Base-by-base conservation (phyloP, 2,113 vertebrate genomes). In the Ivindomyrus marchei region DNA sequence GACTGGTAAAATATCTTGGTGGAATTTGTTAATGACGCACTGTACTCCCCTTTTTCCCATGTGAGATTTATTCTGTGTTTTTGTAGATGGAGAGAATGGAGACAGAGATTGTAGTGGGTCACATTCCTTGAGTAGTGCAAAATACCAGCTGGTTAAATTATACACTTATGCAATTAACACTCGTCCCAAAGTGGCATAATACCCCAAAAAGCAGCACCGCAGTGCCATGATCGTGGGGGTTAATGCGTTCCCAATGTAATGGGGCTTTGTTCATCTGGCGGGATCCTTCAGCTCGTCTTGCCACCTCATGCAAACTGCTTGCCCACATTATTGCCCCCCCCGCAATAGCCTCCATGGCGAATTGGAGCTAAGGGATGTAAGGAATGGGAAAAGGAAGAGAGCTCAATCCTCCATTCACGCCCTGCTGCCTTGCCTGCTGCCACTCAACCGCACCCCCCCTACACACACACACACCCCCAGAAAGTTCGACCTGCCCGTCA, bases 11-110 rank as follows among this genome's bases (percentile, higher is more conserved):
- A 85, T 80, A 15, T 77, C 91, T 86, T 92, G 80, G 88, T 90
- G 80, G 47, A 84, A 74, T 36, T 31, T 84, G 36, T 62, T 88
- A 85, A 62, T 87, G 58, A 88, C 83, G 87, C 90, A 88, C 86
- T 15, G 4, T 56, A 66, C 91, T 91, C 90, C 42, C 53, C 53
- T 92, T 87, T 74, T 90, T 92, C 89, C 91, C 74, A 62, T 89
- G 74, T 45, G 4, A 3, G 53, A 90, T 80, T 88, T 62, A 91
- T 70, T 50, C 47, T n/a, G 1, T 87, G 62, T n/a, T 36, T 52
- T 50, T 50, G 2, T 53, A 80, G 27, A 77, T 52, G 49, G 5
- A 53, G 31, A 5, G 46, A 74, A 58, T 45, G 9, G 74, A 90
- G 52, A 42, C 58, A 31, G n/a, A 47, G 19, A 46, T 50, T 36